Evolutionary conservation across 2,113 vertebrate species (phyloP), one percentile per base, ranked within the genome.

Genomic region (Chloebia gouldiae): DNA sequence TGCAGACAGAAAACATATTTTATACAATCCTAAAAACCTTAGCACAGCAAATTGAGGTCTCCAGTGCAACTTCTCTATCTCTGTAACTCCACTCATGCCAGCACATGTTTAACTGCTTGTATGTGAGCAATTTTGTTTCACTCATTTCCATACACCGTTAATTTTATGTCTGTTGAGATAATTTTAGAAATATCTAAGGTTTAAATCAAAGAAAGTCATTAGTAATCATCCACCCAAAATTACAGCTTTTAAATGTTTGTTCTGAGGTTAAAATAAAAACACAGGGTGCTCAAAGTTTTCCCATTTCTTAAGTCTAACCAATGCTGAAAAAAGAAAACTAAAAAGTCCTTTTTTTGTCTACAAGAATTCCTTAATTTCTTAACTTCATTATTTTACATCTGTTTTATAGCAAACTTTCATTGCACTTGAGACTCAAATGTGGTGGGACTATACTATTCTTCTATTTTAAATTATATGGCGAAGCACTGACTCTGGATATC

Each of bases 171-270:
- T 61, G 22, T 66, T 50, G 44, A 56, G 71, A 45, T 60, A 90
- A 86, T 80, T 93, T 82, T 81, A 86, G 71, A 92, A 88, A 57
- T 72, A 92, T 49, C 37, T 68, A 61, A n/a, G n/a, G 63, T 80
- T 93, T 72, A 69, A 86, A 89, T 83, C 69, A 77, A 81, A 88
- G 69, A 69, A 69, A 66, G 66, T 68, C 9, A 80, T 90, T 80
- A 82, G 53, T 33, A 86, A 69, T 76, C 76, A 86, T 76, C 37
- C 24, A 88, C 22, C 57, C 49, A 83, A 80, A 95, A 92, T 82
- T 83, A 69, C 28, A 83, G 40, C 59, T 83, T 88, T 83, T 69
- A 57, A 72, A 80, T 90, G 70, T 45, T 77, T 86, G 25, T 72
- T 78, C 69, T 72, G 77, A 86, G 64, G 31, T 69, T 65, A 83